Evolutionary conservation across 2,888 invertebrate species (phyloP).

Genomic region (Miltochrista miniata): DNA sequence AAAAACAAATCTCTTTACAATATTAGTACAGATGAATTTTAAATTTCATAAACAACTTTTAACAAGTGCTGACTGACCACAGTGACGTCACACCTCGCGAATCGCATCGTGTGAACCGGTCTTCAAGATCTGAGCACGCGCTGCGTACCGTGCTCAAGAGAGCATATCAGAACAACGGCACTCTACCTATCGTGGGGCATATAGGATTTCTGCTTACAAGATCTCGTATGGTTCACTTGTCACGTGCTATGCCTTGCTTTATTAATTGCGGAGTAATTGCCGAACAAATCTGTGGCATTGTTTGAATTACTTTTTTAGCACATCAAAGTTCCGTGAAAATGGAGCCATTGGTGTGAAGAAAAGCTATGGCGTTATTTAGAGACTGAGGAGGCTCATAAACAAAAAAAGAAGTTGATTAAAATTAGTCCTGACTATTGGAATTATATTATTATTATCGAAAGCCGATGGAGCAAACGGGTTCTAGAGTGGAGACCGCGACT

Average conservation of each 20-base stretch:
- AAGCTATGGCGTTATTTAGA: too few relatives aligned
- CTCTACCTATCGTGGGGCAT: constrained; percentile 19
- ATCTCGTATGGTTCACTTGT: constrained; percentile 35
- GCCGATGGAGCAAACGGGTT: too few relatives aligned
- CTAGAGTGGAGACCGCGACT: too few relatives aligned
- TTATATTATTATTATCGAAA: too few relatives aligned
- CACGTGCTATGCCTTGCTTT: constrained; percentile 2
- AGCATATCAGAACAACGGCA: constrained; percentile 57
- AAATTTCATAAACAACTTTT: not conserved
- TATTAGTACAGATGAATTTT: not conserved
- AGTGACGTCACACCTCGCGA: constrained; percentile 1
- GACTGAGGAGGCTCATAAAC: too few relatives aligned
- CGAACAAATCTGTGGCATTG: not conserved
- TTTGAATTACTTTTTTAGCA: not conserved
- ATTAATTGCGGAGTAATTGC: not conserved
- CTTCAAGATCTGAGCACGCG: constrained; percentile 5
- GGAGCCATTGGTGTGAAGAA: too few relatives aligned
- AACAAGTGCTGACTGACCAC: not conserved
- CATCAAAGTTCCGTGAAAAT: too few relatives aligned
- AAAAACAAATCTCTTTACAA: too few relatives aligned
- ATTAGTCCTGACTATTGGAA: too few relatives aligned
- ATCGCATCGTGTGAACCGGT: constrained; percentile 5
- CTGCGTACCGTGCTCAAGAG: constrained; percentile 46
- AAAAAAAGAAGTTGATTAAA: too few relatives aligned
- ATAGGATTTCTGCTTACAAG: constrained; percentile 23